Evolutionary conservation across 1,140 invertebrate species (phyloP), one percentile per base, ranked within the genome.

Genomic region (Drosophila murphyi): DNA sequence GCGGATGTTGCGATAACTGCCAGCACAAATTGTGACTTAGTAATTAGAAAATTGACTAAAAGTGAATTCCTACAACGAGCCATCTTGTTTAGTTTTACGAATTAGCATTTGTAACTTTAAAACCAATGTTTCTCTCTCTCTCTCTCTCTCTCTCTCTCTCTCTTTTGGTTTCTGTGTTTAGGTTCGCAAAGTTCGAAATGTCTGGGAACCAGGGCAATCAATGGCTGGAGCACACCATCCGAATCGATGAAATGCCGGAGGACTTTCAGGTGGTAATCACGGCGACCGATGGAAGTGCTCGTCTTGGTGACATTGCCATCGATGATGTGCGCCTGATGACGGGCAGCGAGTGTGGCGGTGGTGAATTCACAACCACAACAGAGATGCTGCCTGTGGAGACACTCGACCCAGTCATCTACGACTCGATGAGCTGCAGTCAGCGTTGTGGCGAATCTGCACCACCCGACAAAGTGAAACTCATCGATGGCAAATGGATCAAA

Each of bases 241-340:
- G 7, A 31, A 86, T 92, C 4, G 80, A 91, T 34, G 80, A 91
- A 29, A 80, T 90, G 79, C n/a, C 51, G 2, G 71, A 81, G 20
- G 76, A 92, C 35, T 92, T 92, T 29, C 77, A 91, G 52, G 76
- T 92, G 20, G 50, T 92, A 0, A 79, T 92, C 41, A 87, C 81
- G 1, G 82, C 76, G 2, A 88, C 67, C 5, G 62, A 78, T 47
- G 78, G 73, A 0, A 61, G 6, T 0, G 3, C 34, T 0, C 41
- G 43, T 0, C 77, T 92, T 20, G 88, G 88, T 0, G 92, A 92
- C 51, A 91, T 92, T 10, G 92, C 92, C 55, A 86, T 92, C 55
- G 92, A 92, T 10, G 92, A 92, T 72, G 85, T 92, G 0, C 74
- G 79, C 7, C 56, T 92, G 34, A 73, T 92, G 60, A 82, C 79